A percentile compares a stretch with the other conserved stretches of the same genome.
Evolutionary conservation across 2,888 invertebrate species (phyloP).

Genomic region (Ichneumoninae sp.): DNA sequence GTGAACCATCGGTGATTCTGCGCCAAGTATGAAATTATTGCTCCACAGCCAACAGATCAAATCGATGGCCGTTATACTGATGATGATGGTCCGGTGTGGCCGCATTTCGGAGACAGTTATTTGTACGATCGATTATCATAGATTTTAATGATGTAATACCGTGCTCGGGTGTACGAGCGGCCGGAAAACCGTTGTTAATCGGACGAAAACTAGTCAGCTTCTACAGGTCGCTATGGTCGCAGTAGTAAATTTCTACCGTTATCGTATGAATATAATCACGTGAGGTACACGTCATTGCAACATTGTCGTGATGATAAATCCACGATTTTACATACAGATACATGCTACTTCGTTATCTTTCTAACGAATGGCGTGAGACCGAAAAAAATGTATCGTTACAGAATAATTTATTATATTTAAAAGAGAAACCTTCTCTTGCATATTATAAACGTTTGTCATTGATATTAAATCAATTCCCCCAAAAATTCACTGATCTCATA

Average conservation of each 20-base stretch:
- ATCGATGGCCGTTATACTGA: not conserved
- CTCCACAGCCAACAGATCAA: conserved; percentile 4
- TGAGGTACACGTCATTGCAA: too few relatives aligned
- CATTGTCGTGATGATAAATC: too few relatives aligned
- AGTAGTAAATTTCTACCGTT: not conserved
- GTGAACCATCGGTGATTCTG: conserved; percentile 74
- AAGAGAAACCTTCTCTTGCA: too few relatives aligned
- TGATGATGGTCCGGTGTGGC: not conserved
- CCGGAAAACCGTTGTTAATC: too few relatives aligned
- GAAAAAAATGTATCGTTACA: not conserved
- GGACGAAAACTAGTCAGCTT: not conserved
- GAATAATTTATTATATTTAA: not conserved
- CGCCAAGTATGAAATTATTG: not conserved
- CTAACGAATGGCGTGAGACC: not conserved
- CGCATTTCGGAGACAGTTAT: not conserved
- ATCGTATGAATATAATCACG: not conserved
- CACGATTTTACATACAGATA: too few relatives aligned
- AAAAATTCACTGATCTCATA: too few relatives aligned
- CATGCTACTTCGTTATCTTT: not conserved
- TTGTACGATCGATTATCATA: not conserved
- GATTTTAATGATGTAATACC: not conserved
- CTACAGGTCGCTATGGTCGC: not conserved
- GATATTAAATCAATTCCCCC: too few relatives aligned
- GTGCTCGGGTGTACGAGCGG: not conserved
- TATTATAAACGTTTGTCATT: too few relatives aligned